These are phyloP conservation scores for Batillaria attramentaria DNA, from an alignment of 1,140 invertebrate species.

Conservation along the genomic window DNA sequence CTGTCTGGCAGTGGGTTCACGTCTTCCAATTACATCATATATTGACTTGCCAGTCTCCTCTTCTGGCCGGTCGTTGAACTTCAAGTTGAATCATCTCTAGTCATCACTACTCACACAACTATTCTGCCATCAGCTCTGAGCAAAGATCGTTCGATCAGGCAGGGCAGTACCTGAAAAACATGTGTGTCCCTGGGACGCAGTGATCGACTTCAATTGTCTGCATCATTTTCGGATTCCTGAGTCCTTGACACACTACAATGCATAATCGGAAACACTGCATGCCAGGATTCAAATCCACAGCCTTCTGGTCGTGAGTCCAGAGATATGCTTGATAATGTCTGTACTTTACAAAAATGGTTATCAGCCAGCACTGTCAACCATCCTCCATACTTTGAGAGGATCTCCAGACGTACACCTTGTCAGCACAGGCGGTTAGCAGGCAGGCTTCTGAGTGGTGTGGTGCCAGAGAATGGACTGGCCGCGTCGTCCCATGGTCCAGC, in stretches of 20 bases:
- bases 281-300: too few species aligned
- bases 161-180: background rate
- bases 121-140: too few species aligned
- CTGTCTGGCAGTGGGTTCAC: too few species aligned
- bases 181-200: background rate
- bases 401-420: slow-evolving; percentile 74
- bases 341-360: background rate
- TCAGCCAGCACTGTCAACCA: slow-evolving; percentile 8
- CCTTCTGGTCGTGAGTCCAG: background rate
- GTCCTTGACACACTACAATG: background rate
- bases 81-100: too few species aligned
- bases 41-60: too few species aligned
- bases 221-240: too few species aligned
- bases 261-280: background rate
- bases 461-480: slow-evolving; percentile 73
- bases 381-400: slow-evolving; percentile 38
- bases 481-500: slow-evolving; percentile 58
- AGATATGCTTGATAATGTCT: too few species aligned
- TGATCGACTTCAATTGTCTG: background rate
- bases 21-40: too few species aligned
- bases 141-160: too few species aligned
- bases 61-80: too few species aligned
- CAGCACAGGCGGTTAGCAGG: slow-evolving; percentile 73
- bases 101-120: too few species aligned
- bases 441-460: slow-evolving; percentile 73